Base-by-base conservation (phyloP, 2,888 invertebrate genomes). In the Panopea generosa region DNA sequence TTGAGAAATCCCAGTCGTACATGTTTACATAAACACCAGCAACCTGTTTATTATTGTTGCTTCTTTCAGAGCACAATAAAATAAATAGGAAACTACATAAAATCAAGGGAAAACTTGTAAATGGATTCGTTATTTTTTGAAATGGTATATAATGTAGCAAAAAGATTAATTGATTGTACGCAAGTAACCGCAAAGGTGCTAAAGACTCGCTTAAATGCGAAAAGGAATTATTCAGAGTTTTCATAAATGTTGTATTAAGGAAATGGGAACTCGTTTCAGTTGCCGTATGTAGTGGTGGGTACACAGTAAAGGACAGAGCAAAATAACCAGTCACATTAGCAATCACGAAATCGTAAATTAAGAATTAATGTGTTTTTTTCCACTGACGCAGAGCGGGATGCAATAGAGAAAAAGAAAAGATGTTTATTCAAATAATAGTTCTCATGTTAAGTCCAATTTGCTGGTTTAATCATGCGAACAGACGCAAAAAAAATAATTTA, bases 401-500 rank as follows among this genome's bases (percentile, higher is more conserved):
- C n/a, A 53, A 53, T 9, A 27, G n/a, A 24, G 26, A n/a, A 27
- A 26, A 26, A 53, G 24, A 18, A 33, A n/a, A 18, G 53, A 53
- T 14, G 18, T 53, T 24, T 53, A 29, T 16, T 53, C 27, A 18
- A 27, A 18, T 53, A 53, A 53, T 53, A 24, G 53, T 16, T 16
- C 16, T 2, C 11, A 26, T 27, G 24, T 53, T 14, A 2, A 22
- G 38, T 22, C 24, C 67, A 74, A 74, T 74, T 68, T 74, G 38
- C 40, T 22, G 50, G 68, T 68, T 50, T 52, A 74, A 63, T 68
- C 74, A 68, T 57, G 68, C 74, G 52, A 33, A 53, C 22, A 61
- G 43, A 62, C 40, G 33, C 56, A 50, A 62, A 60, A 50, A 62
- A 60, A 74, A 68, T 74, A 68, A 74, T 74, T 74, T 67, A 74